Base-by-base conservation (phyloP, 1,140 invertebrate genomes). In the Drosophila busckii region DNA sequence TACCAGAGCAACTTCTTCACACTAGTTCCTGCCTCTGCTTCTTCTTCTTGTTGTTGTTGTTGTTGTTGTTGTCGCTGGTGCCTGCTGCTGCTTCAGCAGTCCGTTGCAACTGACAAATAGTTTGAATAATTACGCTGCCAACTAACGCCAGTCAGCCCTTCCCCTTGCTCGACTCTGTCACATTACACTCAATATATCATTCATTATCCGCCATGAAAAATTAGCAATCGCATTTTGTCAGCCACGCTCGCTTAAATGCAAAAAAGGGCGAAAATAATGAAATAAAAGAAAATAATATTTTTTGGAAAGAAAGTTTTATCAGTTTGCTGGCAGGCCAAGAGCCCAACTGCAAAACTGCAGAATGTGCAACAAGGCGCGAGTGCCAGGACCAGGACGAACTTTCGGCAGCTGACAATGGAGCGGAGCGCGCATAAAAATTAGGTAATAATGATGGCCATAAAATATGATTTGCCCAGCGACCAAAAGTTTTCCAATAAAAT, bases 401-500 rank as follows among this genome's bases (percentile, higher is more conserved):
- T 82, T 75, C 40, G 25, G 31, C 45, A 52, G 48, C 16, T 12
- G 29, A 22, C 35, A 32, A 31, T 25, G 52, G 34, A 46, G 31
- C 41, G 37, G 52, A 55, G 48, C 42, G 44, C 59, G 71, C 70
- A 82, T 75, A 82, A 82, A 82, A 82, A 82, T 75, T 82, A 82
- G 75, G 69, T 82, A 82, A 82, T 82, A 82, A 82, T 82, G 75
- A 82, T 70, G 65, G 69, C 61, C 75, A 82, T 82, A 82, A 82
- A 82, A 82, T 82, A 82, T 75, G 65, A 75, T 82, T 82, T 71
- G 56, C 26, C 42, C 25, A 44, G 22, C 15, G 45, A 35, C 15
- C 64, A 67, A 83, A 83, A 83, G 76, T 83, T 83, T 83, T 83
- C 70, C 63, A 83, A 83, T 76, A 83, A 83, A 83, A 83, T 83